Percentiles rank a stretch among this genome's conserved stretches.
Conservation (phyloP, 1,140 invertebrate genomes). For the Battus philenor region DNA sequence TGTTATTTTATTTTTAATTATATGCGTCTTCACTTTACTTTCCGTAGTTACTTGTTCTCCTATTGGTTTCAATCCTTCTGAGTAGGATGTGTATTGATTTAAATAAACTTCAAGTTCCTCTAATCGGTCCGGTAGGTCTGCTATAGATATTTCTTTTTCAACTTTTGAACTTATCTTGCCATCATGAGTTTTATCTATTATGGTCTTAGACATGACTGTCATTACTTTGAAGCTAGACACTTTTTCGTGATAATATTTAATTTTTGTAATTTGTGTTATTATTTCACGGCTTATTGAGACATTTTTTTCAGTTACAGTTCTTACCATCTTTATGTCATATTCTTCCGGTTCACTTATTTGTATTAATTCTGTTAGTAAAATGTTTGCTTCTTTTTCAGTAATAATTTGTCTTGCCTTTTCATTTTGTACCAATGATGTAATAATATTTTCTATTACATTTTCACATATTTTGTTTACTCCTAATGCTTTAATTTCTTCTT, state of each 20-base stretch:
- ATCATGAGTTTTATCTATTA: not conserved
- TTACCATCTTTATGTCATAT: conserved; percentile 5
- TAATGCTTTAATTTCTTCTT: not conserved
- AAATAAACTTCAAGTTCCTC: not conserved
- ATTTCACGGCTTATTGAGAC: not conserved
- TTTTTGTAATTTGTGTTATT: conserved; percentile 11
- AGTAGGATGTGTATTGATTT: not conserved
- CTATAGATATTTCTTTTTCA: conserved; percentile 1
- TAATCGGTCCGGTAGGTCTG: not conserved
- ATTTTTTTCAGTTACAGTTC: not conserved
- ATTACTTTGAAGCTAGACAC: conserved; percentile 3
- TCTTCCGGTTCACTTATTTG: conserved; percentile 13
- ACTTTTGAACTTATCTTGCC: not conserved
- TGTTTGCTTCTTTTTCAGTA: conserved; percentile 2
- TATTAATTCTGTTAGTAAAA: conserved; percentile 5
- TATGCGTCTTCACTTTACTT: not conserved
- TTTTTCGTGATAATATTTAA: conserved; percentile 7
- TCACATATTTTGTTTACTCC: conserved; percentile 6
- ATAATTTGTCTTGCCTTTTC: not conserved
- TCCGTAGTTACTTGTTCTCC: not conserved
- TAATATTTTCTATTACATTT: conserved; percentile 2
- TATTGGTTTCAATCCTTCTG: not conserved
- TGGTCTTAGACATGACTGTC: not conserved
- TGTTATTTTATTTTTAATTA: conserved; percentile 1
- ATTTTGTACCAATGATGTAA: not conserved